A percentile compares a stretch with the other conserved stretches of the same genome.
phyloP scores from a whole-genome alignment of 1,140 invertebrate genomes.

The Drosophila serrata region DNA sequence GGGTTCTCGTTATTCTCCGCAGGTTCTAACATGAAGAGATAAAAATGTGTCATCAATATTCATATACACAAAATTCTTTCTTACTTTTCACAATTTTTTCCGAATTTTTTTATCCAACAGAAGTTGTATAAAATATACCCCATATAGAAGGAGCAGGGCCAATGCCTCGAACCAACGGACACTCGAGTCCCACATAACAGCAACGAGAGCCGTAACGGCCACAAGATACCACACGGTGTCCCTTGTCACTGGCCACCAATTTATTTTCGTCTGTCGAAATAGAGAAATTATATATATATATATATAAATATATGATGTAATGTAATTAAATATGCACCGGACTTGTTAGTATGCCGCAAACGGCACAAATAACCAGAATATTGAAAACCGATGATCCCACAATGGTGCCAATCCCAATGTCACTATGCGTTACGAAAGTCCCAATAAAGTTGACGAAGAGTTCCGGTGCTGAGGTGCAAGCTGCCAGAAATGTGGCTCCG shows the following conservation, averaged over 20 bases:
- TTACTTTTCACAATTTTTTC: not conserved
- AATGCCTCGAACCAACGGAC: constrained; percentile 8
- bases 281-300: not conserved
- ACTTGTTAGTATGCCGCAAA: constrained; percentile 90
- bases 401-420: constrained; percentile 94
- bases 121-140: constrained; percentile 18
- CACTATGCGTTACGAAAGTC: constrained; percentile 93
- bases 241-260: constrained; percentile 95
- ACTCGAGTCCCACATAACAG: constrained; percentile 10
- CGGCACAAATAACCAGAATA: constrained; percentile 95
- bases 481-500: constrained; percentile 97
- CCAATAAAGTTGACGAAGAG: constrained; percentile 96
- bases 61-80: not conserved
- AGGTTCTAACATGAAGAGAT: not conserved
- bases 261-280: constrained; percentile 8
- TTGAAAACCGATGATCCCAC: constrained; percentile 97
- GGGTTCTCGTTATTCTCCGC: rapidly evolving
- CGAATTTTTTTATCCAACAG: constrained; percentile 19
- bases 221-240: constrained; percentile 93
- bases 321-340: constrained; percentile 14
- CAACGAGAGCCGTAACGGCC: constrained; percentile 18
- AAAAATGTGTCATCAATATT: not conserved
- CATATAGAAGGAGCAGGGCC: constrained; percentile 1
- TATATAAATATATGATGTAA: not conserved
- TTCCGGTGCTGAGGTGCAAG: constrained; percentile 96